Evolutionary conservation across 2,888 invertebrate species (phyloP).

Genomic region (Pemphredon lugubris): DNA sequence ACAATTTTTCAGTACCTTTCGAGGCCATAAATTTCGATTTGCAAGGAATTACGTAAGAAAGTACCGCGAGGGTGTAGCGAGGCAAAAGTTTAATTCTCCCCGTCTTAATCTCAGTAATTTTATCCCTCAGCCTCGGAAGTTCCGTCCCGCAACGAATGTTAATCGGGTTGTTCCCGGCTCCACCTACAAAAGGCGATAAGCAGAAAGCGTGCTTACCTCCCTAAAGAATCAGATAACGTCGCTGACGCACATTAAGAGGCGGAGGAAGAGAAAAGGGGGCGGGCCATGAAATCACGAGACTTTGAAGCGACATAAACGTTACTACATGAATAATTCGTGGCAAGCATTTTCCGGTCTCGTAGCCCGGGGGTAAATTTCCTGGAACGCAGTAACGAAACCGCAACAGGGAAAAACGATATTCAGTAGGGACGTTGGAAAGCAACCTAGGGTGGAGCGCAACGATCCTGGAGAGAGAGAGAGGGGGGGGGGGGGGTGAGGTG

Average conservation of each 20-base stretch:
- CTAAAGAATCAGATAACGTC: slow-evolving; percentile 49
- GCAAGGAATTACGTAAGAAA: slow-evolving; percentile 47
- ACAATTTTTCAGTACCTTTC: not conserved
- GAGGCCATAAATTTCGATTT: slow-evolving; percentile 43
- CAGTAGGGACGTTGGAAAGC: slow-evolving; percentile 36
- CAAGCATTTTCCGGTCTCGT: slow-evolving; percentile 41
- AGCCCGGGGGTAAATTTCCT: slow-evolving; percentile 46
- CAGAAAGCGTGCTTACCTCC: slow-evolving; percentile 36
- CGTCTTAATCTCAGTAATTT: slow-evolving; percentile 54
- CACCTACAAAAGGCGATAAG: slow-evolving; percentile 46
- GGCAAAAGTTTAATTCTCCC: slow-evolving; percentile 50
- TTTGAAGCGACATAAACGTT: slow-evolving; percentile 53
- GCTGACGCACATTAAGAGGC: slow-evolving; percentile 16
- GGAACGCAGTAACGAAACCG: slow-evolving; percentile 54
- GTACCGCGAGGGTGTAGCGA: not conserved
- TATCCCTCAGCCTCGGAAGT: slow-evolving; percentile 25
- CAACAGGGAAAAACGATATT: slow-evolving; percentile 62
- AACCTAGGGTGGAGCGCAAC: slow-evolving; percentile 10
- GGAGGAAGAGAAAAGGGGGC: not conserved
- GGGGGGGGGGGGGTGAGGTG: slow-evolving; percentile 4
- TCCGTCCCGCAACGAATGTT: slow-evolving; percentile 39
- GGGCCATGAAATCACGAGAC: slow-evolving; percentile 51
- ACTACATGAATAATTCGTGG: slow-evolving; percentile 55
- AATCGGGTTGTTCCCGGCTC: slow-evolving; percentile 48
- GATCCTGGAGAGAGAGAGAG: slow-evolving; percentile 15